Evolutionary conservation across 2,888 invertebrate genomes (phyloP), one percentile per base, ranked within the genome.

Genomic region (Spodoptera littoralis): DNA sequence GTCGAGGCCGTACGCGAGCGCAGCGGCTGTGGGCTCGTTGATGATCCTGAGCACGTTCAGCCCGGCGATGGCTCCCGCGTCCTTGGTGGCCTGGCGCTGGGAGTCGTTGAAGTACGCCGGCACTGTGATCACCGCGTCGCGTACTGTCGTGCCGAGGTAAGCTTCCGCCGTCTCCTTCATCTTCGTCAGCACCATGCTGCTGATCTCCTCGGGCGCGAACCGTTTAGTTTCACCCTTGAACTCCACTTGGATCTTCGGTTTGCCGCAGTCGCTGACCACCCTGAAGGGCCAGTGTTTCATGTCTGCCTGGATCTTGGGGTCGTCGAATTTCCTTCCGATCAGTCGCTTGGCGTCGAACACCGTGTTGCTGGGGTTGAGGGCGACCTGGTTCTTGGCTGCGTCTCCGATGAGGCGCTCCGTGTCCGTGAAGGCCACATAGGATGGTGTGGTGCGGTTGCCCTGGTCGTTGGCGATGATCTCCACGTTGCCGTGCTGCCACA

Each of bases 11-110:
- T 98, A 98, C 22, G 98, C 98, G 75, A 98, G 92, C 27, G 98
- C 98, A 18, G 98, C 98, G 4, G 97, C 97, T 2, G 98, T 98
- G 3, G 98, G 98, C 86, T 98, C 98, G 88, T 98, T 98, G 84
- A 98, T 98, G 84, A 98, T 98, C 71, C 98, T 95, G 59, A 98
- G 93, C 0, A 98, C 98, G 90, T 98, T 98, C 51, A 98, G 88
- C 0, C 98, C 98, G 45, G 98, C 97, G 84, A 97, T 97, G 55
- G 96, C 96, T 1, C 98, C 98, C 48, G 98, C 98, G 91, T 98
- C 98, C 88, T 98, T 98, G 43, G 98, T 98, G 49, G 97, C 97
- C 88, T 97, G 97, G 1, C 97, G 93, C 84, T 97, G 97, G 0
- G 96, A 96, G 86, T 97, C 97, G 82, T 97, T 97, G 96, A 96